A percentile compares a stretch with the other conserved stretches of the same genome.
phyloP scores from a whole-genome alignment of 2,888 invertebrate species.

The Saturnia japonica region DNA sequence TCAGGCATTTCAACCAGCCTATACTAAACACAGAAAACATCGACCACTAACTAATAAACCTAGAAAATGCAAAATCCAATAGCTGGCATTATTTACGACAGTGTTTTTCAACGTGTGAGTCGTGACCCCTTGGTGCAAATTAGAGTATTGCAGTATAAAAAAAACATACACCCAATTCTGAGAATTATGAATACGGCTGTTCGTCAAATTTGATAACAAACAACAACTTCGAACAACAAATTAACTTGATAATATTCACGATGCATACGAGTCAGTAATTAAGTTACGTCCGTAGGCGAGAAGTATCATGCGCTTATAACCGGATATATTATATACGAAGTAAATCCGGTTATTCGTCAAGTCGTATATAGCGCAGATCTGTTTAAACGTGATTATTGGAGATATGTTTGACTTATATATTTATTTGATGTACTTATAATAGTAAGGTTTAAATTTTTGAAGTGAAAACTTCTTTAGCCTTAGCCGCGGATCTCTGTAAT shows the following conservation, averaged over 20 bases:
- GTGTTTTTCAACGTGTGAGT: no score
- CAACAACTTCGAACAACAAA: conserved; percentile 13
- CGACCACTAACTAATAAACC: no score
- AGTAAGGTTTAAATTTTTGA: no score
- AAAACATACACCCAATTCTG: neutral
- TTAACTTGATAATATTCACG: conserved; percentile 10
- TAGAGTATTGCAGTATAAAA: neutral
- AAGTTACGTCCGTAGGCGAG: conserved; percentile 1
- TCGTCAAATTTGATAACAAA: conserved; percentile 11
- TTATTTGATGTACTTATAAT: neutral
- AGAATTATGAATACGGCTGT: neutral
- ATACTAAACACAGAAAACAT: no score
- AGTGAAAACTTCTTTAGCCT: no score
- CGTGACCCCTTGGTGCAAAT: no score
- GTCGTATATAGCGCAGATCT: neutral
- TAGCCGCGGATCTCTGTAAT: no score
- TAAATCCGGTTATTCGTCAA: neutral
- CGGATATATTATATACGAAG: conserved; percentile 10
- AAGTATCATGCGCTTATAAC: neutral
- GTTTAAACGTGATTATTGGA: conserved; percentile 1
- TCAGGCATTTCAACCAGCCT: no score
- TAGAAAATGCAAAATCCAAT: no score
- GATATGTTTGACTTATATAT: neutral
- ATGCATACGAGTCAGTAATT: conserved; percentile 1
- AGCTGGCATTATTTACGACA: no score